These are phyloP conservation scores for Rotaria magnacalcarata DNA, from an alignment of 2,888 invertebrate genomes.

Conservation along the genomic window DNA sequence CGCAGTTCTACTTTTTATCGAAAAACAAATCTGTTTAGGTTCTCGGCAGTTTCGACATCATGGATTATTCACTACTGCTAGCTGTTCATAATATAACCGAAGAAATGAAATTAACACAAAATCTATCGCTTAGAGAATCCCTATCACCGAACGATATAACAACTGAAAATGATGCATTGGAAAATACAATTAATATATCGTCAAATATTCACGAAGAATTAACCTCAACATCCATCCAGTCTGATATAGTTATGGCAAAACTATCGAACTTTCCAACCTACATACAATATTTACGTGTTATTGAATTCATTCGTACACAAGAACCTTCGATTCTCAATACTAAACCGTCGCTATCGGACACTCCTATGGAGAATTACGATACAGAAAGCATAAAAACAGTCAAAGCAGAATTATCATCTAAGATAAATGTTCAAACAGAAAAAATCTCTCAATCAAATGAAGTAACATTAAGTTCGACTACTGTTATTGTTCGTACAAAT, in stretches of 20 bases:
- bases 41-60: constrained; percentile 75
- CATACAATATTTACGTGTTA: constrained; percentile 27
- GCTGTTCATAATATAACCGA: constrained; percentile 85
- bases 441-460: background rate
- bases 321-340: background rate
- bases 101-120: background rate
- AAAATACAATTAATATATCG: background rate
- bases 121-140: background rate
- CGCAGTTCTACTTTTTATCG: too few relatives aligned
- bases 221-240: background rate
- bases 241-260: background rate
- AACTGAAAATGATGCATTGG: background rate
- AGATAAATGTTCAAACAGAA: background rate
- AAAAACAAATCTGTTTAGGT: constrained; percentile 56
- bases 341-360: background rate
- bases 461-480: background rate
- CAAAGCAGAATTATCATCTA: background rate
- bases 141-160: background rate
- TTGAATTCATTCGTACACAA: constrained; percentile 34
- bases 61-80: constrained; percentile 96
- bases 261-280: background rate
- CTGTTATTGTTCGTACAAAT: too few relatives aligned
- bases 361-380: background rate
- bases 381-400: constrained; percentile 11
- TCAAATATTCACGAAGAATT: background rate